Base-by-base conservation (phyloP, 1,140 invertebrate species). In the Pogonomyrmex barbatus region DNA sequence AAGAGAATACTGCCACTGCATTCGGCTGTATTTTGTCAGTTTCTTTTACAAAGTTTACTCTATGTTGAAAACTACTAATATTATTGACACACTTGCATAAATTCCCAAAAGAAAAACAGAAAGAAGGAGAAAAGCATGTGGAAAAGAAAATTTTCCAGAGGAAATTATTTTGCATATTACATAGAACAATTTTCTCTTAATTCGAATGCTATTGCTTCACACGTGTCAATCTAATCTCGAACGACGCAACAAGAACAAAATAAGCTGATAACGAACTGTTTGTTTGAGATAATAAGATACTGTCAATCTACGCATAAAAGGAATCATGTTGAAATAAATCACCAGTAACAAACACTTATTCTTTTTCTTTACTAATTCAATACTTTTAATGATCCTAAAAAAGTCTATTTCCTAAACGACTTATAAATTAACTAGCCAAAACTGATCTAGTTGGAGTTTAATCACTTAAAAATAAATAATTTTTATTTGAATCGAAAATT, bases 181-280 rank as follows among this genome's bases (percentile, higher is more conserved):
- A 6, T n/a, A 47, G 14, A 65, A 78, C 30, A 12, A 54, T 36
- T 62, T 73, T 47, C 10, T 71, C 12, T 17, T 81, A 70, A 60
- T 65, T 65, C 54, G 52, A 91, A 90, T 91, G 88, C 87, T 91
- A 91, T 91, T 90, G 84, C 88, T 91, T 86, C 88, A 89, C 81
- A 70, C 65, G 17, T 79, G 78, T 84, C 54, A 73, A 78, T 76
- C 67, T 90, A 87, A 47, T 78, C 36, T 52, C 6, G 50, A 73
- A 30, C 52, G 42, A 45, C 52, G 17, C 47, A 89, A 76, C 65
- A 87, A 89, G 68, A 89, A 14, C 56, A 75, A 70, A 24, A 17
- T 54, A 62, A 75, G 17, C 45, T 54, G 36, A 67, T 30, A 71
- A n/a, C 42, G 42, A n/a, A 78, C 30, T 65, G 45, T 68, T 87